Percentiles rank a stretch among this genome's conserved stretches.
Evolutionary conservation across 2,888 invertebrate species (phyloP).

Genomic region (Erebia palarica): DNA sequence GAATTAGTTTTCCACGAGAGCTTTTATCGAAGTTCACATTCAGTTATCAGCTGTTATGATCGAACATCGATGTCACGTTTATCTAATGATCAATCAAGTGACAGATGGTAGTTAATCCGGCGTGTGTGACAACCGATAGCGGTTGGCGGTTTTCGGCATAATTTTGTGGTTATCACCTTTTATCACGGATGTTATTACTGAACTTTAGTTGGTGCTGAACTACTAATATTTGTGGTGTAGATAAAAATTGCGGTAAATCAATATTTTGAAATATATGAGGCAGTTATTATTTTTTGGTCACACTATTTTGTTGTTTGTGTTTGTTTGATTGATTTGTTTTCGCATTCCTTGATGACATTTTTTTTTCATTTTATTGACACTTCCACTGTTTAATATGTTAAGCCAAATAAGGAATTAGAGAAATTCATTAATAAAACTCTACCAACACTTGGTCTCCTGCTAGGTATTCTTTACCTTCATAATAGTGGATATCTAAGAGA

Average conservation of each 20-base stretch:
- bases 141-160: constrained; percentile 27
- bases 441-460: too few species aligned
- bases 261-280: constrained; percentile 5
- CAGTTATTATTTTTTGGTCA: too few species aligned
- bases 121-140: constrained; percentile 40
- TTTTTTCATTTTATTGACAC: background rate
- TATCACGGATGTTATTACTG: constrained; percentile 18
- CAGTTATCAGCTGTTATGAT: constrained; percentile 42
- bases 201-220: constrained; percentile 18
- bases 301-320: too few species aligned
- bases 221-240: constrained; percentile 5
- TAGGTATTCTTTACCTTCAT: too few species aligned
- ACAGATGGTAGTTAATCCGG: constrained; percentile 57
- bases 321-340: constrained; percentile 5
- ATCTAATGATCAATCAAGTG: constrained; percentile 59
- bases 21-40: constrained; percentile 37
- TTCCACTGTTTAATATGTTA: background rate
- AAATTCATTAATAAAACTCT: too few species aligned
- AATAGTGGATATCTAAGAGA: too few species aligned
- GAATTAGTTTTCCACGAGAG: constrained; percentile 42
- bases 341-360: background rate
- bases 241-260: background rate
- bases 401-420: background rate
- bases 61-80: constrained; percentile 44
- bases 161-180: constrained; percentile 13